phyloP scores from a whole-genome alignment of 2,888 invertebrate species.

The Drosophila maculinotata region DNA sequence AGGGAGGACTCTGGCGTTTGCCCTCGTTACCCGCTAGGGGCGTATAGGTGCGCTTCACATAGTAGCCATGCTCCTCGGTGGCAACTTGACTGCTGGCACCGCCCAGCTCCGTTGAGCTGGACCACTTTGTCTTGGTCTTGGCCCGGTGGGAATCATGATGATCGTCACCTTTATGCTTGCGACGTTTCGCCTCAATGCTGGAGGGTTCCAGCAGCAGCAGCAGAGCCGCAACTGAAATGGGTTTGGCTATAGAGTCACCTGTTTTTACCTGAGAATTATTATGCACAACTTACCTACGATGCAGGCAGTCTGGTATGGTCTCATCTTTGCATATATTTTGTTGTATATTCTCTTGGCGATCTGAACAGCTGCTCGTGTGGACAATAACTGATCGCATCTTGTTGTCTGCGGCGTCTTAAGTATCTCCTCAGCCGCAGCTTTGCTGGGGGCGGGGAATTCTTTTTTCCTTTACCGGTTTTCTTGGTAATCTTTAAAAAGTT shows the following conservation, averaged over 20 bases:
- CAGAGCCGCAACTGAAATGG: slow-evolving; percentile 48
- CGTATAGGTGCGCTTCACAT: slow-evolving; percentile 80
- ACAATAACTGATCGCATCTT: slow-evolving; percentile 65
- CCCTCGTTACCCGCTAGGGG: slow-evolving; percentile 40
- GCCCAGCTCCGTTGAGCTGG: slow-evolving; percentile 70
- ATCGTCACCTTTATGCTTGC: slow-evolving; percentile 70
- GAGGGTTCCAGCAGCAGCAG: slow-evolving; percentile 60
- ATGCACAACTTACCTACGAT: slow-evolving; percentile 58
- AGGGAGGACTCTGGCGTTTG: slow-evolving; percentile 72
- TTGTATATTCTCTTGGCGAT: slow-evolving; percentile 18
- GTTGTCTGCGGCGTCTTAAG: slow-evolving; percentile 50
- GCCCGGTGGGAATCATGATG: slow-evolving; percentile 56
- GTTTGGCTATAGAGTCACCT: neutral
- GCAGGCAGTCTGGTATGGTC: slow-evolving; percentile 46
- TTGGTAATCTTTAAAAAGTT: slow-evolving; percentile 40
- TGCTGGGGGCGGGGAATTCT: slow-evolving; percentile 57
- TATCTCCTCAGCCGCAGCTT: slow-evolving; percentile 21
- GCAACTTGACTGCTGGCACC: slow-evolving; percentile 67
- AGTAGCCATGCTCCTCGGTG: slow-evolving; percentile 81
- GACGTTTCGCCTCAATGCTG: slow-evolving; percentile 66
- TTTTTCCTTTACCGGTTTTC: slow-evolving; percentile 71
- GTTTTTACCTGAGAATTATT: slow-evolving; percentile 2
- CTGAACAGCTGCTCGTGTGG: slow-evolving; percentile 59
- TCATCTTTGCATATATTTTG: slow-evolving; percentile 46
- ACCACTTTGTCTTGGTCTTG: slow-evolving; percentile 83